These are phyloP conservation scores for Pseudopodoces humilis DNA, from an alignment of 2,113 vertebrate genomes.

Conservation along the genomic window DNA sequence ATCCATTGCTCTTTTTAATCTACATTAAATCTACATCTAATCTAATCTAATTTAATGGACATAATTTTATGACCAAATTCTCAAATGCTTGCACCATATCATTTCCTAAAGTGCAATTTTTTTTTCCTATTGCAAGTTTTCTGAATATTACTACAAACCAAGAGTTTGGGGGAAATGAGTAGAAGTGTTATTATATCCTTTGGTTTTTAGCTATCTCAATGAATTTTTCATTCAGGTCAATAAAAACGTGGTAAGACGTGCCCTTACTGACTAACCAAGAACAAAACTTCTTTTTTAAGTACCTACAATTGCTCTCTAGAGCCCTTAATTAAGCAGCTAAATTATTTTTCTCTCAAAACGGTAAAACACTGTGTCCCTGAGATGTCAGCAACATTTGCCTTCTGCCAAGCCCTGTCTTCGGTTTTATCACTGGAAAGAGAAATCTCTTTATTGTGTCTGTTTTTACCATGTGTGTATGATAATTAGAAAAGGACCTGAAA, in stretches of 20 bases:
- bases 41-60: no score
- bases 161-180: not conserved
- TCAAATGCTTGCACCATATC: accelerated
- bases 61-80: not conserved
- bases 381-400: not conserved
- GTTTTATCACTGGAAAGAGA: not conserved
- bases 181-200: not conserved
- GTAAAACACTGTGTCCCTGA: not conserved
- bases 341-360: not conserved
- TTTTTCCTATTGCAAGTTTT: not conserved
- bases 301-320: not conserved
- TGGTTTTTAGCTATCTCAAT: not conserved
- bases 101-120: not conserved
- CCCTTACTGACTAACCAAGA: not conserved
- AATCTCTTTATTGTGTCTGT: not conserved
- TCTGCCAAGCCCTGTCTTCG: not conserved
- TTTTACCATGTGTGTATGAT: not conserved
- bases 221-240: not conserved
- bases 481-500: not conserved
- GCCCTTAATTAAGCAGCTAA: not conserved
- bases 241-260: not conserved
- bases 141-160: not conserved
- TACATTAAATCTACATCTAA: no score
- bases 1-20: not conserved
- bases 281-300: not conserved